Evolutionary conservation across 92 coral and sea anemone species (phyloP).

Genomic region (Epizoanthus rinbou): DNA sequence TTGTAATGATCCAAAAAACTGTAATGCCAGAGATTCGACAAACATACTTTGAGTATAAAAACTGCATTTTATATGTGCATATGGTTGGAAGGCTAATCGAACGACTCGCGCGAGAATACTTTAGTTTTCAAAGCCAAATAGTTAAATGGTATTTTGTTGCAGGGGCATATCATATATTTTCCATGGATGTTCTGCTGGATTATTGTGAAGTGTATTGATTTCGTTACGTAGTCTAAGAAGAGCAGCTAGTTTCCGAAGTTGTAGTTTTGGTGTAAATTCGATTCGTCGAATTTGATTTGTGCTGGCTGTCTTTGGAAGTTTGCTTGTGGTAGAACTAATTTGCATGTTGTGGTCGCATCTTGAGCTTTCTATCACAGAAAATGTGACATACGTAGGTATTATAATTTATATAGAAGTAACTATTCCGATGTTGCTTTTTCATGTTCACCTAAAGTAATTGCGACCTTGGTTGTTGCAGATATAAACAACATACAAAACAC

Average conservation of each 20-base stretch:
- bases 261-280: constrained; percentile 24
- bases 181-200: neutral
- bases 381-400: neutral
- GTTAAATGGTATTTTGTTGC: neutral
- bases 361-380: constrained; percentile 10
- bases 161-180: neutral
- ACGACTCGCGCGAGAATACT: constrained; percentile 28
- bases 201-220: neutral
- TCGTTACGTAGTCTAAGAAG: neutral
- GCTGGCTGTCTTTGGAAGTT: constrained; percentile 13
- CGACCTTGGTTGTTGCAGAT: constrained; percentile 1
- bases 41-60: neutral
- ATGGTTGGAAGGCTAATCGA: neutral
- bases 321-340: constrained; percentile 30
- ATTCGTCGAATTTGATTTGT: constrained; percentile 18
- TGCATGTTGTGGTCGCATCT: constrained; percentile 32
- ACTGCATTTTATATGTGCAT: neutral
- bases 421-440: neutral
- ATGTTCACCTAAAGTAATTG: neutral
- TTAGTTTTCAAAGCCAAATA: neutral
- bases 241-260: neutral
- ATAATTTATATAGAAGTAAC: neutral
- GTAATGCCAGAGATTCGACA: neutral
- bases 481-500: constrained; percentile 9
- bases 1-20: neutral